Conservation (phyloP, 2,113 vertebrate genomes). For the Etheostoma cragini region DNA sequence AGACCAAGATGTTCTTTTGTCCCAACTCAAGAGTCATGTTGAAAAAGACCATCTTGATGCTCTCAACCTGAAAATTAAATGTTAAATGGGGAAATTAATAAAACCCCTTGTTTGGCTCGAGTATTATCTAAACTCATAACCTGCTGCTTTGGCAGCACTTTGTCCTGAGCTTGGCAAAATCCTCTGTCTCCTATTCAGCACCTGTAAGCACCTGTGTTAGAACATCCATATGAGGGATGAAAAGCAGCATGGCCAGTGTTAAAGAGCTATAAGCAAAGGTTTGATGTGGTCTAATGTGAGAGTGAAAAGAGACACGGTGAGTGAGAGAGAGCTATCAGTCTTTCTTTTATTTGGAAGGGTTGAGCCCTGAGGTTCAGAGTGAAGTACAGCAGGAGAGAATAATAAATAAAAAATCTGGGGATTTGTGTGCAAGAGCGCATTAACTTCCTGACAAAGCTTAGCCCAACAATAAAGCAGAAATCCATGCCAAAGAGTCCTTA, state of each 20-base stretch:
- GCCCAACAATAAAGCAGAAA: slow-evolving; percentile 71
- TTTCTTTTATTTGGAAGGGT: slow-evolving; percentile 51
- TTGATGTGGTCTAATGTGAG: slow-evolving; percentile 19
- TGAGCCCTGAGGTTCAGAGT: slow-evolving; percentile 58
- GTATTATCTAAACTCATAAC: slow-evolving; percentile 64
- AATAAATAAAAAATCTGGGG: slow-evolving; percentile 37
- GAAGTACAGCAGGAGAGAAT: slow-evolving; percentile 45
- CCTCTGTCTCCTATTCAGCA: slow-evolving; percentile 47
- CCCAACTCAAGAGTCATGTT: slow-evolving; percentile 36
- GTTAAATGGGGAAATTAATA: slow-evolving; percentile 74
- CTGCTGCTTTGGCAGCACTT: slow-evolving; percentile 37
- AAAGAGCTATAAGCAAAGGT: slow-evolving; percentile 17
- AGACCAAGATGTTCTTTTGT: slow-evolving; percentile 50
- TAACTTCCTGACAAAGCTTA: slow-evolving; percentile 73
- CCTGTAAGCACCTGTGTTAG: neutral
- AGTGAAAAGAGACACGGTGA: slow-evolving; percentile 8
- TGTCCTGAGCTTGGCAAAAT: slow-evolving; percentile 55
- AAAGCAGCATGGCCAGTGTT: slow-evolving; percentile 9
- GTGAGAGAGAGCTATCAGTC: slow-evolving; percentile 22
- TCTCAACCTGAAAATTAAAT: slow-evolving; percentile 79
- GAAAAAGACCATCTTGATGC: slow-evolving; percentile 65
- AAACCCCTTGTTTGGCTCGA: slow-evolving; percentile 62
- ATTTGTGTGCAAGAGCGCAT: slow-evolving; percentile 71
- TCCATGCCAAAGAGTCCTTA: slow-evolving; percentile 64
- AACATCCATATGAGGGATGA: slow-evolving; percentile 15